Evolutionary conservation across 2,113 vertebrate genomes (phyloP), one percentile per base, ranked within the genome.

Genomic region (Heterotilapia buettikoferi): DNA sequence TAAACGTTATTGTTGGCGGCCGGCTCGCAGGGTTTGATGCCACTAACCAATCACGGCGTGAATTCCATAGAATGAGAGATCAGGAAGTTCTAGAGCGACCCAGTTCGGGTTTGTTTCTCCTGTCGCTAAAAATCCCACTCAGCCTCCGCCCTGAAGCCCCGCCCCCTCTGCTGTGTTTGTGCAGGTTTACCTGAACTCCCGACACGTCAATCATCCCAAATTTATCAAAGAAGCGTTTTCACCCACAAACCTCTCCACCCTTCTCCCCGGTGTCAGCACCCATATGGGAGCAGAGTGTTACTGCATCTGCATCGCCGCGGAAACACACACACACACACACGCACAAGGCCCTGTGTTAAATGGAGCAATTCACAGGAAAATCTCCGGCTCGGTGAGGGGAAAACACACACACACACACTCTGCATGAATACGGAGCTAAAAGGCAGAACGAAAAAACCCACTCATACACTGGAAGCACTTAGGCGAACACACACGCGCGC

Each of bases 381-480:
- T 83, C 50, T 84, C 29, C 6, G 56, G 63, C 50, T 92, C 33
- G 7, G 26, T 78, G 83, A 84, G 31, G 83, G 33, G 50, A 61
- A 82, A 73, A 63, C 59, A 79, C 59, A 82, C 45, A 78, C 68
- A 84, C 61, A 86, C 63, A 86, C 82, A 79, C 63, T 57, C 50
- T 78, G 84, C 84, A 85, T 90, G 88, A 88, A 90, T 79, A 89
- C 63, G 21, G 83, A 89, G 83, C 90, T 93, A 84, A 93, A 87
- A 87, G 83, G 80, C 88, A 88, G 82, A 91, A 90, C 13, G 82
- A 66, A 85, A 81, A 80, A 83, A 78, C 43, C 86, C 24, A 80
- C 56, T 84, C 61, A 12, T 52, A 68, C 81, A 80, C 21, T 85
- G 82, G 59, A 83, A 89, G 85, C 87, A 89, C 84, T 87, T 81